These are phyloP conservation scores for Nylanderia fulva DNA, from an alignment of 1,140 invertebrate genomes.

Conservation along the genomic window DNA sequence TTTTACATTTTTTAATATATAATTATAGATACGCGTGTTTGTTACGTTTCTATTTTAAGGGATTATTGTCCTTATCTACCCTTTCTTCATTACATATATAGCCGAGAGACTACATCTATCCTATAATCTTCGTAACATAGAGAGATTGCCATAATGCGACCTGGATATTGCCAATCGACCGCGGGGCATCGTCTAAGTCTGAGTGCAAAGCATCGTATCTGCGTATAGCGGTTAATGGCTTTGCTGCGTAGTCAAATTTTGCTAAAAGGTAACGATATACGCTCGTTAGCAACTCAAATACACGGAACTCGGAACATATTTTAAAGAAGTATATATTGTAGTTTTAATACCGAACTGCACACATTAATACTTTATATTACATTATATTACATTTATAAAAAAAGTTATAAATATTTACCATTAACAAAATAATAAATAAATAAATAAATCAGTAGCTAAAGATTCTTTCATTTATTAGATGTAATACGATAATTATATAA, in stretches of 20 bases:
- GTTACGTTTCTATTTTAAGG: neutral
- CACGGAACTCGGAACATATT: neutral
- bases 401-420: neutral
- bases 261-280: conserved; percentile 47
- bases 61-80: neutral
- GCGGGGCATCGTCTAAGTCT: conserved; percentile 35
- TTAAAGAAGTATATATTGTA: conserved; percentile 24
- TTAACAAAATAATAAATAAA: too few relatives aligned
- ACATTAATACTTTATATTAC: neutral
- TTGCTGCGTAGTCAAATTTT: conserved; percentile 49
- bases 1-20: neutral
- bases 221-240: conserved; percentile 43
- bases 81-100: too few relatives aligned
- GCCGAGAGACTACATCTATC: neutral
- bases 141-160: conserved; percentile 32
- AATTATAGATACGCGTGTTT: neutral
- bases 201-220: conserved; percentile 35
- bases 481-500: neutral
- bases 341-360: conserved; percentile 7
- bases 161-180: conserved; percentile 46
- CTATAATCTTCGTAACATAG: conserved; percentile 12
- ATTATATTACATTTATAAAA: too few relatives aligned
- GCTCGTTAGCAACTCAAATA: conserved; percentile 22
- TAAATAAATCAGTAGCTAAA: neutral
- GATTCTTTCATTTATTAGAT: neutral